A percentile compares a stretch with the other conserved stretches of the same genome.
These are phyloP conservation scores for Alitta virens DNA, from an alignment of 2,888 invertebrate genomes.

Conservation along the genomic window DNA sequence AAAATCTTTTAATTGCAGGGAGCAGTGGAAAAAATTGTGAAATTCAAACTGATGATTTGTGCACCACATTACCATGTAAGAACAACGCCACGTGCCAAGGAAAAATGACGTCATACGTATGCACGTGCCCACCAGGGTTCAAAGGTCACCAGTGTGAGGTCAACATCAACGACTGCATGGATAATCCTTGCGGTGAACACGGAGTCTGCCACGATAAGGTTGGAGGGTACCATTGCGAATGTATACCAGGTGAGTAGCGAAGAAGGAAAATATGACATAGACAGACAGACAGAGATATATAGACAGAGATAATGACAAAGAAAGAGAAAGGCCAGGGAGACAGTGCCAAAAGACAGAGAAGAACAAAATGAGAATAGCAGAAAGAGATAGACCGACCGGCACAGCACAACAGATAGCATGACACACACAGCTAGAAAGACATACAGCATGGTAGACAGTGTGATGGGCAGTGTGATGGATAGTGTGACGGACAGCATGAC, in stretches of 20 bases:
- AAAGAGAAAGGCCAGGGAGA: no score
- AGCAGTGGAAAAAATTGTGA: conserved; percentile 36
- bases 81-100: conserved; percentile 44
- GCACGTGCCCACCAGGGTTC: conserved; percentile 39
- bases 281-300: no score
- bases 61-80: conserved; percentile 38
- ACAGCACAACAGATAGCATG: no score
- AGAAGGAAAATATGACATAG: no score
- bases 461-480: no score
- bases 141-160: conserved; percentile 43
- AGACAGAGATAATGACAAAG: no score
- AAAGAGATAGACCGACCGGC: no score
- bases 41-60: conserved; percentile 34
- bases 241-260: conserved; percentile 44
- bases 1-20: conserved; percentile 1
- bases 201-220: conserved; percentile 48
- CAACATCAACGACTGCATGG: conserved; percentile 46
- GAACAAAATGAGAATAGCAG: no score
- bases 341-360: no score
- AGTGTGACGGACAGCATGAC: no score
- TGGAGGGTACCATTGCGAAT: conserved; percentile 46
- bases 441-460: no score
- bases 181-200: conserved; percentile 43
- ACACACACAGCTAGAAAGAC: no score
- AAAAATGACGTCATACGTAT: conserved; percentile 37